These are phyloP conservation scores for Syngnathus typhle DNA, from an alignment of 2,113 vertebrate species.

Conservation along the genomic window DNA sequence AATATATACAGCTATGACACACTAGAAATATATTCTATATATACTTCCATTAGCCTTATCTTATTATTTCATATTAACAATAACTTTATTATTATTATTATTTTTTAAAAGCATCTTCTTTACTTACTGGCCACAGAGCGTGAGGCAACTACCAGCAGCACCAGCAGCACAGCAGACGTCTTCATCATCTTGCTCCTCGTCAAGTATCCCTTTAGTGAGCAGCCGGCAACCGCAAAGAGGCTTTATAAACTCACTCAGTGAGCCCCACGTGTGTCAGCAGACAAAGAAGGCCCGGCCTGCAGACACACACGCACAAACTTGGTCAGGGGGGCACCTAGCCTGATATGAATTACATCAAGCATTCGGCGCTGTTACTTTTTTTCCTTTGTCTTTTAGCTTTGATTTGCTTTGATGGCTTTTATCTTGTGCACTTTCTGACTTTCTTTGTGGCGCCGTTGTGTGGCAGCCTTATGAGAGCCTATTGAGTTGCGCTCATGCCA, in stretches of 20 bases:
- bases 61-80: background rate
- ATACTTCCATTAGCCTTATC: background rate
- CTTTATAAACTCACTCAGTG: conserved; percentile 48
- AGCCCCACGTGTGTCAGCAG: conserved; percentile 8
- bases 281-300: background rate
- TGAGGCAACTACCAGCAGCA: conserved; percentile 44
- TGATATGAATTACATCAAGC: conserved; percentile 18
- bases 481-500: too few species aligned
- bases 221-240: background rate
- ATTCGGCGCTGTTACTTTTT: too few species aligned
- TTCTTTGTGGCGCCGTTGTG: too few species aligned
- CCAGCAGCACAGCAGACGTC: conserved; percentile 33
- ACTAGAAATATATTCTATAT: too few species aligned
- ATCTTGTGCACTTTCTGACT: too few species aligned
- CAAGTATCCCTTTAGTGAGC: conserved; percentile 45
- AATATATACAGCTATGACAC: background rate
- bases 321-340: background rate
- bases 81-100: background rate
- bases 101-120: background rate
- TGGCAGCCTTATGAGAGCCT: too few species aligned
- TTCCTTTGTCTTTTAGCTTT: too few species aligned
- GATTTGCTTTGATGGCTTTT: too few species aligned
- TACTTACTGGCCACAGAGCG: conserved; percentile 59
- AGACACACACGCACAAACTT: background rate
- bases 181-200: conserved; percentile 40